These are phyloP conservation scores for Ophiothrix spiculata DNA, from an alignment of 35 echinoderm and acorn worm genomes.

Conservation along the genomic window DNA sequence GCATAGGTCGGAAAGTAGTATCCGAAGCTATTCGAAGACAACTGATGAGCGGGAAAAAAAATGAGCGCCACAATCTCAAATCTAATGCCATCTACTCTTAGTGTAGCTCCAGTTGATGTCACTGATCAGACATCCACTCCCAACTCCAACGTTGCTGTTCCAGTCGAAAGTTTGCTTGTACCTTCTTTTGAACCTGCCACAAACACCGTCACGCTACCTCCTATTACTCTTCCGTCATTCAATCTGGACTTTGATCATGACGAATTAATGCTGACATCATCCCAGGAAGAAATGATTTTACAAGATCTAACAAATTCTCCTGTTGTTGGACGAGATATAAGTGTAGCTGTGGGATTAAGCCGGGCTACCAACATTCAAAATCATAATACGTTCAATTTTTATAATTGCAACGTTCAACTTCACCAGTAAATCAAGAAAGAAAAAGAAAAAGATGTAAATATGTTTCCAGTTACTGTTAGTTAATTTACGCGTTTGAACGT, in stretches of 20 bases:
- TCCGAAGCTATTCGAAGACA: slow-evolving; percentile 33
- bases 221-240: neutral
- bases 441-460: too few species aligned
- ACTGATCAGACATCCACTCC: neutral
- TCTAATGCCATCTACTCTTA: neutral
- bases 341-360: neutral
- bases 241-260: too few species aligned
- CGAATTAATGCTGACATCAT: neutral
- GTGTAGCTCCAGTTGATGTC: neutral
- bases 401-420: neutral
- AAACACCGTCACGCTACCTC: slow-evolving; percentile 8
- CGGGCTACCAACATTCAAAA: neutral
- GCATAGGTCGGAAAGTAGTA: slow-evolving; percentile 17
- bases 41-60: slow-evolving; percentile 20
- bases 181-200: neutral
- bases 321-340: slow-evolving; percentile 9
- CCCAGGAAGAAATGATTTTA: slow-evolving; percentile 1
- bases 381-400: neutral
- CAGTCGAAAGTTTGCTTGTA: too few species aligned
- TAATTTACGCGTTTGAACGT: too few species aligned
- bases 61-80: slow-evolving; percentile 22
- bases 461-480: too few species aligned
- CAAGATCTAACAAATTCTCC: slow-evolving; percentile 25
- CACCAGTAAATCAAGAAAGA: neutral
- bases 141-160: neutral